Percentiles rank a stretch among this genome's conserved stretches.
These are phyloP conservation scores for Umimayanthus kanabou DNA, from an alignment of 92 coral and sea anemone species.

Conservation along the genomic window DNA sequence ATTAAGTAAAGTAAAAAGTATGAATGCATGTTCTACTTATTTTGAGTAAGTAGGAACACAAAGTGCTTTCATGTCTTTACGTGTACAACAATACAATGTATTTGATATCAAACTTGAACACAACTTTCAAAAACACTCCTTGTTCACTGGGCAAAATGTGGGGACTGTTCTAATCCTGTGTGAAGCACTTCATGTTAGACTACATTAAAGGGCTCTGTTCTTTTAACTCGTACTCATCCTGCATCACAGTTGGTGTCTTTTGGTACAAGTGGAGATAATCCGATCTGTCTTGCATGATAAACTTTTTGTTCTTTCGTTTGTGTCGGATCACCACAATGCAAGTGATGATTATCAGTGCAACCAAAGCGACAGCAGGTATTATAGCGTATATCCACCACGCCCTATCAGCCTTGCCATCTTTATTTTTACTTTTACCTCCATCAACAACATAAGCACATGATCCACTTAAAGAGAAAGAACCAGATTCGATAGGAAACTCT, in stretches of 20 bases:
- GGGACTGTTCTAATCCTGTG: neutral
- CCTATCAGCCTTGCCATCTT: conserved; percentile 11
- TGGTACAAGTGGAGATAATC: conserved; percentile 77
- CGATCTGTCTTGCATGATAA: conserved; percentile 70
- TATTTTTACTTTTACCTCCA: conserved; percentile 34
- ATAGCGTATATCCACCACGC: conserved; percentile 96
- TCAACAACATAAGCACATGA: conserved; percentile 50
- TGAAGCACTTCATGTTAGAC: neutral
- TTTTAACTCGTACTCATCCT: conserved; percentile 90
- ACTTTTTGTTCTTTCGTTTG: conserved; percentile 66
- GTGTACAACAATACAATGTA: neutral
- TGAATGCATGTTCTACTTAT: no score
- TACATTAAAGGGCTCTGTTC: conserved; percentile 52
- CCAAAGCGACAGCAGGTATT: conserved; percentile 92
- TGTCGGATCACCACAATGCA: conserved; percentile 77
- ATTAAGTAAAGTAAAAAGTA: no score
- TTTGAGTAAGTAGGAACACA: no score
- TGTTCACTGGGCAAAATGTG: neutral
- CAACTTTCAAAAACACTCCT: neutral
- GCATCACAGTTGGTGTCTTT: conserved; percentile 92
- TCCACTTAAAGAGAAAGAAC: conserved; percentile 43
- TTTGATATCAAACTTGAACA: neutral
- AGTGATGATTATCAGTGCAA: conserved; percentile 79
- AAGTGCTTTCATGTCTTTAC: no score
- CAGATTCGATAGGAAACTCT: conserved; percentile 64